phyloP scores from a whole-genome alignment of 2,888 invertebrate genomes.

The Dicyrtomina minuta region DNA sequence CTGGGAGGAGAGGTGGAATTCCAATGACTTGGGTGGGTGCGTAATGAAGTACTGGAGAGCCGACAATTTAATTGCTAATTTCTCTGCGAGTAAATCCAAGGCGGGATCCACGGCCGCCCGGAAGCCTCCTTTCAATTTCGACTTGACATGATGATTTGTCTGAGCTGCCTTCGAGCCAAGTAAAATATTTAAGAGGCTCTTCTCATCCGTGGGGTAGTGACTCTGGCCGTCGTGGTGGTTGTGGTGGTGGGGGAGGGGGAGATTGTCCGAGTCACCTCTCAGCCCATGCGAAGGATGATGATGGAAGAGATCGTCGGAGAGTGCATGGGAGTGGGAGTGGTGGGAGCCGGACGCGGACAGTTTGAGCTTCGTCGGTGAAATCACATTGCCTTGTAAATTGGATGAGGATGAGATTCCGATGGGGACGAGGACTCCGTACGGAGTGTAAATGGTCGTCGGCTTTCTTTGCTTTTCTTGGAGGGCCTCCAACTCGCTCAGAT shows the following conservation, averaged over 20 bases:
- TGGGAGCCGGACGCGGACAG: background rate
- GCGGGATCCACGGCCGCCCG: slow-evolving; percentile 45
- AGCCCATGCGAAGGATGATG: background rate
- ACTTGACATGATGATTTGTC: background rate
- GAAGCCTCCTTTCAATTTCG: slow-evolving; percentile 30
- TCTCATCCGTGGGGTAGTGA: slow-evolving; percentile 30
- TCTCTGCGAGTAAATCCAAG: slow-evolving; percentile 50
- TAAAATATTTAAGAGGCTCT: slow-evolving; percentile 38
- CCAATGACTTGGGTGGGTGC: slow-evolving; percentile 18
- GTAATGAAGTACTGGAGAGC: slow-evolving; percentile 38
- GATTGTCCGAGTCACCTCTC: no score
- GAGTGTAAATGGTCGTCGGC: slow-evolving; percentile 52
- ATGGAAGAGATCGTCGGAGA: background rate
- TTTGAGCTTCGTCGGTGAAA: background rate
- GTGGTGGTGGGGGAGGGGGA: background rate
- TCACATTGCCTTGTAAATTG: background rate
- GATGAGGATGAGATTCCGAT: slow-evolving; percentile 31
- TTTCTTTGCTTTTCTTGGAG: slow-evolving; percentile 46
- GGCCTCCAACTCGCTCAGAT: slow-evolving; percentile 48
- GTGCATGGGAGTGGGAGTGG: background rate
- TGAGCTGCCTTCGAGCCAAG: slow-evolving; percentile 35
- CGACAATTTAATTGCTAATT: slow-evolving; percentile 48
- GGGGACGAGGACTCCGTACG: slow-evolving; percentile 50
- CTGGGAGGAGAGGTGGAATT: slow-evolving; percentile 2
- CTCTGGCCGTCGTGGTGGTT: background rate